These are phyloP conservation scores for Puntigrus tetrazona DNA, from an alignment of 2,113 vertebrate species.

Conservation along the genomic window DNA sequence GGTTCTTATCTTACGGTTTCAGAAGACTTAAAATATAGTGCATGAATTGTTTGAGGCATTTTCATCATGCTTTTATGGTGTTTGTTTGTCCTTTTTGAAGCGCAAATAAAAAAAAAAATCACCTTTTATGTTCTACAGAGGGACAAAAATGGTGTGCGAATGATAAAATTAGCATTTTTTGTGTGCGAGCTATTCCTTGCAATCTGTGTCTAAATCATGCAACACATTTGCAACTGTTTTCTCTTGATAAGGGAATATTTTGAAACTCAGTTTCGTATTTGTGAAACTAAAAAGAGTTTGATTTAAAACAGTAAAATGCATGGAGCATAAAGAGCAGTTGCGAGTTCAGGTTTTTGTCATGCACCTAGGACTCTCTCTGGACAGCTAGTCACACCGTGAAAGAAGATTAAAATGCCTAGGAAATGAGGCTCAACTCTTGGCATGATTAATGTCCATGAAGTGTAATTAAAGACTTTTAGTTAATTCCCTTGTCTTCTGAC, in stretches of 20 bases:
- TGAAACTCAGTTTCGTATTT: background rate
- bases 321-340: background rate
- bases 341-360: slow-evolving; percentile 3
- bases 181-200: background rate
- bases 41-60: background rate
- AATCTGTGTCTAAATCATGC: background rate
- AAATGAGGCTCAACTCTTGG: slow-evolving; percentile 75
- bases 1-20: background rate
- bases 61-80: background rate
- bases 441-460: slow-evolving; percentile 75
- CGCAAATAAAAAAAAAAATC: background rate
- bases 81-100: slow-evolving; percentile 3
- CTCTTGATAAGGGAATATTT: slow-evolving; percentile 5
- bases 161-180: background rate
- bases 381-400: slow-evolving; percentile 59
- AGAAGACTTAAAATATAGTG: slow-evolving; percentile 12
- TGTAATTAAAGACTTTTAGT: slow-evolving; percentile 80
- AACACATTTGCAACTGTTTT: slow-evolving; percentile 9
- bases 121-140: background rate
- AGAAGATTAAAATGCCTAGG: slow-evolving; percentile 75
- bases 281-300: background rate
- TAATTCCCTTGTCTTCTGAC: slow-evolving; percentile 75
- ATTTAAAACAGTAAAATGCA: background rate
- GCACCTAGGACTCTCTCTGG: slow-evolving; percentile 39
- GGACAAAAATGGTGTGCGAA: background rate